Conservation (phyloP, 2,888 invertebrate species). For the Ophion obscuratus region DNA sequence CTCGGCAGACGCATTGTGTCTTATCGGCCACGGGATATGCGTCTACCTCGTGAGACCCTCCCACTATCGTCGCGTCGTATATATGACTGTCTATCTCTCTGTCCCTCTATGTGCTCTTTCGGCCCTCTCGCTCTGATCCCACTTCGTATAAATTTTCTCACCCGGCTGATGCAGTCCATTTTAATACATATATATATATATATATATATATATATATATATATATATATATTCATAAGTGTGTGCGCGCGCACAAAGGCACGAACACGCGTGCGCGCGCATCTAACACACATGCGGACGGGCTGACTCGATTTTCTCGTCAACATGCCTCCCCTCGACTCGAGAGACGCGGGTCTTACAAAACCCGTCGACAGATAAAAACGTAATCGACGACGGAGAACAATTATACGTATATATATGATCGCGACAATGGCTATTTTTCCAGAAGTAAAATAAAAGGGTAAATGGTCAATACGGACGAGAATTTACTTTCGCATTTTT, state of each 20-base stretch:
- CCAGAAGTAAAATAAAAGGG: too few species aligned
- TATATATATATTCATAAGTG: background rate
- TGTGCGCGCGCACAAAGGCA: background rate
- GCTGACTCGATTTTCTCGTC: constrained; percentile 37
- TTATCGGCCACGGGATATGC: constrained; percentile 66
- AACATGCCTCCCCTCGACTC: constrained; percentile 34
- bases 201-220: background rate
- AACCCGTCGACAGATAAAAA: constrained; percentile 40
- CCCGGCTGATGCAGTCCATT: constrained; percentile 51
- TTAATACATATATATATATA: constrained; percentile 19
- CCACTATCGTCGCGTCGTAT: constrained; percentile 12
- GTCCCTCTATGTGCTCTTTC: background rate
- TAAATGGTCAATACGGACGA: too few species aligned
- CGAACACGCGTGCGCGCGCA: background rate
- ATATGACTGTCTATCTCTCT: constrained; percentile 15
- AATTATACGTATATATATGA: background rate
- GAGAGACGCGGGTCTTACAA: constrained; percentile 39
- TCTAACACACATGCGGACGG: background rate
- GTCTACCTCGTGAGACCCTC: constrained; percentile 53
- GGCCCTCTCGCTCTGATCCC: constrained; percentile 30
- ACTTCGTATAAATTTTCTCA: constrained; percentile 41
- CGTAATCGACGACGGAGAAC: constrained; percentile 31
- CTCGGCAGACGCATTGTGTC: constrained; percentile 54
- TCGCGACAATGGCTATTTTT: background rate
- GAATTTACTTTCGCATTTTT: too few species aligned